These are phyloP conservation scores for Andrena dorsata DNA, from an alignment of 2,888 invertebrate species.

Conservation along the genomic window DNA sequence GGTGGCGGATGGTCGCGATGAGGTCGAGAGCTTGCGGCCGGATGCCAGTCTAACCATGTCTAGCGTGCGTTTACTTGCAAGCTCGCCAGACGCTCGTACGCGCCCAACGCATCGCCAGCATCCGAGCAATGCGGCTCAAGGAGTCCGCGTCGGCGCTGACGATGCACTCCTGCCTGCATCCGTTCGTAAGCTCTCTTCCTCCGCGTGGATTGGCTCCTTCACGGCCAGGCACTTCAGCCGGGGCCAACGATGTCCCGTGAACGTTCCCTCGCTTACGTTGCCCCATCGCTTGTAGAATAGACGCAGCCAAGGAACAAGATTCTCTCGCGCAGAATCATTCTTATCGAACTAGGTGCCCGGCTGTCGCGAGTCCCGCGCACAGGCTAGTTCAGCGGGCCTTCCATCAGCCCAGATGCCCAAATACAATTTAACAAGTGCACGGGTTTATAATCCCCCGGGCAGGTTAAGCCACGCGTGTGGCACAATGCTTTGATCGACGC, in stretches of 20 bases:
- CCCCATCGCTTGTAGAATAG: neutral
- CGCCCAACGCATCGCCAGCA: constrained; percentile 76
- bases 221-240: neutral
- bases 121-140: constrained; percentile 78
- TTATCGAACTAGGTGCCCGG: constrained; percentile 3
- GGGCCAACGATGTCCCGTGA: constrained; percentile 2
- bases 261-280: neutral
- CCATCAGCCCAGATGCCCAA: too few species aligned
- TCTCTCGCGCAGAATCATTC: constrained; percentile 1
- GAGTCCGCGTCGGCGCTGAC: constrained; percentile 71
- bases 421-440: too few species aligned
- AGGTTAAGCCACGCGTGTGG: neutral
- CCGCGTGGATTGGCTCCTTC: constrained; percentile 28
- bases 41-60: constrained; percentile 82
- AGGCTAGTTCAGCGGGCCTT: too few species aligned
- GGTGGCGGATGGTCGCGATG: constrained; percentile 76
- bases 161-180: constrained; percentile 46
- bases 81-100: constrained; percentile 73
- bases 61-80: constrained; percentile 77
- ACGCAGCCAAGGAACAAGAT: neutral
- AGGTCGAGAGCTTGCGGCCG: constrained; percentile 83
- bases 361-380: too few species aligned
- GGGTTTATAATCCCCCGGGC: too few species aligned
- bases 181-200: constrained; percentile 12
- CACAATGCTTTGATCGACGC: neutral